phyloP scores from a whole-genome alignment of 2,888 invertebrate species.

The Cactoblastis cactorum region DNA sequence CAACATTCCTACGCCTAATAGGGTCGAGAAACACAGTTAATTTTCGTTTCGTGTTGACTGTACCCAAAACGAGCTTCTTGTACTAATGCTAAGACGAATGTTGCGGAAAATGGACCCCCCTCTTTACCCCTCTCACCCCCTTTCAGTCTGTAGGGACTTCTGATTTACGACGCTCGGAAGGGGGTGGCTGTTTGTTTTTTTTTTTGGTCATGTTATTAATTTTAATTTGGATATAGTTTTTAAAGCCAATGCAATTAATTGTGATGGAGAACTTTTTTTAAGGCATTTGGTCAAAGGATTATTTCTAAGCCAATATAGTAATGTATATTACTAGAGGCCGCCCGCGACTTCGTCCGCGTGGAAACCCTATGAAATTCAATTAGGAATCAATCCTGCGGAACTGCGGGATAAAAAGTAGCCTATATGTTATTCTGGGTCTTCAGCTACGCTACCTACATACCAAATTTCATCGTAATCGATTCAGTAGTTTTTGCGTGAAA shows the following conservation, averaged over 20 bases:
- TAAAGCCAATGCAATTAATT: not conserved
- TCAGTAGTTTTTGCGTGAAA: too few species aligned
- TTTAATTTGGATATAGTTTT: constrained; percentile 13
- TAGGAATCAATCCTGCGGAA: too few species aligned
- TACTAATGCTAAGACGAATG: constrained; percentile 77
- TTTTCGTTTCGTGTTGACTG: not conserved
- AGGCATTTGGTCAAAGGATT: too few species aligned
- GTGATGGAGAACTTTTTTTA: too few species aligned
- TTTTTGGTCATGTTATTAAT: constrained; percentile 39
- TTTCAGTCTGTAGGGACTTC: constrained; percentile 58
- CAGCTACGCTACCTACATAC: too few species aligned
- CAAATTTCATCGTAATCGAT: too few species aligned
- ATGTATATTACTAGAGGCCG: too few species aligned
- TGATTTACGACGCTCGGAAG: constrained; percentile 66
- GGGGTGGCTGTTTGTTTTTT: constrained; percentile 49
- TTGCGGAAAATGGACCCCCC: constrained; percentile 74
- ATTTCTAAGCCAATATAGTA: too few species aligned
- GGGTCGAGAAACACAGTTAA: not conserved
- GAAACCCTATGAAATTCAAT: too few species aligned
- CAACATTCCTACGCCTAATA: not conserved
- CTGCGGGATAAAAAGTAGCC: too few species aligned
- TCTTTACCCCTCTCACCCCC: constrained; percentile 25
- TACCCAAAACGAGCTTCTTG: constrained; percentile 65
- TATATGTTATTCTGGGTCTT: too few species aligned
- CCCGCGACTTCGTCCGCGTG: too few species aligned